A percentile compares a stretch with the other conserved stretches of the same genome.
phyloP scores from a whole-genome alignment of 2,797 vertebrate species.

The Pseudopleuronectes americanus region DNA sequence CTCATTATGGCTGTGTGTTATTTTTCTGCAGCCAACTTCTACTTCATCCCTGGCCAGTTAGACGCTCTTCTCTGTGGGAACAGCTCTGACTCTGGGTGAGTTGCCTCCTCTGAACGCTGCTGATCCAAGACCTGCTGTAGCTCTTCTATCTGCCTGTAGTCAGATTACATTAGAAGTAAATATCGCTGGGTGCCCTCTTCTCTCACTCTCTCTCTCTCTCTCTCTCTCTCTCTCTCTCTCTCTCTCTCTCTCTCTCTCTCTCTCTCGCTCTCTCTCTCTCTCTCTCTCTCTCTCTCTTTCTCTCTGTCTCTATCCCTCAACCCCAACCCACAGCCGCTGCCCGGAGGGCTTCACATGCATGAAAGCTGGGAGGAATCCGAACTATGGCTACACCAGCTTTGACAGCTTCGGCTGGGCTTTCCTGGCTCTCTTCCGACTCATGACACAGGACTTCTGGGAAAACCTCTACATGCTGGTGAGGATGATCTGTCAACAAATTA shows the following conservation, averaged over 20 bases:
- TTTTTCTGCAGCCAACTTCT: conserved; percentile 92
- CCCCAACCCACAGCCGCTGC: conserved; percentile 86
- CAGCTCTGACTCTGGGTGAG: conserved; percentile 98
- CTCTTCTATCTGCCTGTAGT: conserved; percentile 38
- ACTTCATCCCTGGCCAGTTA: conserved; percentile 87
- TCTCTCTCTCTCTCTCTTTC: conserved; percentile 23
- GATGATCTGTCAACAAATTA: conserved; percentile 29
- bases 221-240: conserved; percentile 29
- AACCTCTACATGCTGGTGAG: conserved; percentile 97
- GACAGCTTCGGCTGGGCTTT: conserved; percentile 99
- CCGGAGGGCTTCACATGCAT: conserved; percentile 97
- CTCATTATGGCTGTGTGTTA: conserved; percentile 42
- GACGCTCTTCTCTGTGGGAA: conserved; percentile 98
- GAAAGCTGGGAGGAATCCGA: conserved; percentile 98
- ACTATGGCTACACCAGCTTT: conserved; percentile 99
- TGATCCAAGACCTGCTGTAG: conserved; percentile 38
- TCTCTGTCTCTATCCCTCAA: conserved; percentile 8
- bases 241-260: conserved; percentile 15
- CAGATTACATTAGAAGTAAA: conserved; percentile 45
- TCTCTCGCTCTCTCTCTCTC: conserved; percentile 26
- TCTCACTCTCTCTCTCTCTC: conserved; percentile 19
- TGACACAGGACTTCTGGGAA: conserved; percentile 99
- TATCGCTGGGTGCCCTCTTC: conserved; percentile 28
- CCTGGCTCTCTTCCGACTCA: conserved; percentile 97
- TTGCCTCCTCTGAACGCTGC: conserved; percentile 39